phyloP scores from a whole-genome alignment of 2,113 vertebrate species.

The Leptobrachium leishanense region DNA sequence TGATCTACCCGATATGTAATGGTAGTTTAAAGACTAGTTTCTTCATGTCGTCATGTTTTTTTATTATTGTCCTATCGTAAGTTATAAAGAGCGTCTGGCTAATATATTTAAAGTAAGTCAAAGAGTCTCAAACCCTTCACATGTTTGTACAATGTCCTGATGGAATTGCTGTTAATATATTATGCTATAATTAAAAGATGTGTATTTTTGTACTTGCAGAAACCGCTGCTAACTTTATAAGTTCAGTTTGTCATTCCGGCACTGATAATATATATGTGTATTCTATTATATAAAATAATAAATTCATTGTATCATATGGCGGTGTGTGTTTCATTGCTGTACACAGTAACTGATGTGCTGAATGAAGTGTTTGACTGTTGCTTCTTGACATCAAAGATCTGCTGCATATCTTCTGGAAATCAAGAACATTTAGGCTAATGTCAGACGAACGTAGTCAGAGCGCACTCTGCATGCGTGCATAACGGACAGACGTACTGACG shows the following conservation, averaged over 20 bases:
- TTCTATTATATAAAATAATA: conserved; percentile 70
- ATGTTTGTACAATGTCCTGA: conserved; percentile 83
- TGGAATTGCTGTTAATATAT: conserved; percentile 78
- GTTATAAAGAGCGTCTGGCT: conserved; percentile 21
- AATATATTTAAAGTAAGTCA: conserved; percentile 73
- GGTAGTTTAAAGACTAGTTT: too few relatives aligned
- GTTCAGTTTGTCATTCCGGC: conserved; percentile 67
- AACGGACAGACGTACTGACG: too few relatives aligned
- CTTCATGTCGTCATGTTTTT: too few relatives aligned
- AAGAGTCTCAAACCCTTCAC: conserved; percentile 78
- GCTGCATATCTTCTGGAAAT: too few relatives aligned
- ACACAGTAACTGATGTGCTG: too few relatives aligned
- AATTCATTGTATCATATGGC: conserved; percentile 62
- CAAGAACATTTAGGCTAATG: too few relatives aligned
- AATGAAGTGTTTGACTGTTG: background rate
- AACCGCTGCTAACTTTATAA: conserved; percentile 85
- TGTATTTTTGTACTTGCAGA: conserved; percentile 96
- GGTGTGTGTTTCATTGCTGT: background rate
- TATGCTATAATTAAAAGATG: conserved; percentile 72
- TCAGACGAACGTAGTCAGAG: too few relatives aligned
- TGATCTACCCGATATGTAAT: too few relatives aligned
- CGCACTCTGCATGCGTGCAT: too few relatives aligned
- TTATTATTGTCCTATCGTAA: too few relatives aligned
- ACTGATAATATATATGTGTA: conserved; percentile 65
- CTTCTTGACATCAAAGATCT: background rate